A percentile compares a stretch with the other conserved stretches of the same genome.
Conservation (phyloP, 2,113 vertebrate genomes). For the Brachyhypopomus gauderio region DNA sequence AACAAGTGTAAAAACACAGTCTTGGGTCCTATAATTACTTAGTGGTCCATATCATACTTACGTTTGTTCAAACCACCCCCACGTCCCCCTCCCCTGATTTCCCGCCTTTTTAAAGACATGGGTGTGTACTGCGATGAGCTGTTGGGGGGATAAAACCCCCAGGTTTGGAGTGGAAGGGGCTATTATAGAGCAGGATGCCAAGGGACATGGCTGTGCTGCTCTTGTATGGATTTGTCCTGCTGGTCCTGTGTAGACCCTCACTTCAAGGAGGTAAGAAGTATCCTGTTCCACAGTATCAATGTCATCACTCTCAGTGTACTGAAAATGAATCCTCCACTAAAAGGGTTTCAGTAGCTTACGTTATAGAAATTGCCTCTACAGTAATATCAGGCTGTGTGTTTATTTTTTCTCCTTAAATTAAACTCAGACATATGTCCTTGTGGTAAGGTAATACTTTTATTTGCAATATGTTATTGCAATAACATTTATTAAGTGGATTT, state of each 20-base stretch:
- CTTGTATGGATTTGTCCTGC: constrained; percentile 80
- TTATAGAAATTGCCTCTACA: too few relatives aligned
- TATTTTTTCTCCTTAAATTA: not conserved
- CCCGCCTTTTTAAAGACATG: constrained; percentile 75
- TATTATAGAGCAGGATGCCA: constrained; percentile 90
- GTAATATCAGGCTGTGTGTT: not conserved
- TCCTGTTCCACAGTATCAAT: not conserved
- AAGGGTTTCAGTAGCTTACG: too few relatives aligned
- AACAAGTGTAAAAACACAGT: constrained; percentile 68
- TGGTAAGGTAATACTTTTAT: too few relatives aligned
- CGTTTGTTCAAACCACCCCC: constrained; percentile 45
- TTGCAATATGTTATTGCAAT: too few relatives aligned
- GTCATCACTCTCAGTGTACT: constrained; percentile 12
- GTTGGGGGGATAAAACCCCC: constrained; percentile 90
- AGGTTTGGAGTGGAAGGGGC: constrained; percentile 74
- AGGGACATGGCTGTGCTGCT: constrained; percentile 77
- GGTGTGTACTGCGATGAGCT: constrained; percentile 79
- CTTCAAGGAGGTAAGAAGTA: constrained; percentile 88
- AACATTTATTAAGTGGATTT: too few relatives aligned
- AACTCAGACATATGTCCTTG: too few relatives aligned
- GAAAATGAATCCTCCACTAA: not conserved
- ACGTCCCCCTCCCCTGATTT: constrained; percentile 56
- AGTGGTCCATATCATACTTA: constrained; percentile 70
- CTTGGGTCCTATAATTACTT: constrained; percentile 78
- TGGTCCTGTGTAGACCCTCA: constrained; percentile 81